Base-by-base conservation (phyloP, 2,888 invertebrate genomes). In the Zeuzera pyrina region DNA sequence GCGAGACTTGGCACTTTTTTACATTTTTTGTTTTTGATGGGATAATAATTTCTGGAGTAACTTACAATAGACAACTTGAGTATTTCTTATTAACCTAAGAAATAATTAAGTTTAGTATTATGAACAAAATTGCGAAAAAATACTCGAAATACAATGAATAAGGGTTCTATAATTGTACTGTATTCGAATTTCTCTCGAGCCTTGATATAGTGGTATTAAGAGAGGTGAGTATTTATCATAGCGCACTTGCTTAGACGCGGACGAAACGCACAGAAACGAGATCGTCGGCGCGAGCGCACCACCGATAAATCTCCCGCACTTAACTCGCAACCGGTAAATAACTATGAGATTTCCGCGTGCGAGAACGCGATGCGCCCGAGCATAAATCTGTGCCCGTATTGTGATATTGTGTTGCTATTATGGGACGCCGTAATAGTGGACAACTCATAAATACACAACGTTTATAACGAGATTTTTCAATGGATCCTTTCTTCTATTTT, bases 381-480 rank as follows among this genome's bases (percentile, higher is more conserved):
- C 78, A 83, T 83, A 83, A 83, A 83, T 83, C 81, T 78, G 66
- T 71, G 81, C 77, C 70, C 53, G 74, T 67, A 79, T 83, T 81
- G 83, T 83, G 83, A 81, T 81, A 81, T 81, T 83, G 83, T 79
- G 78, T 77, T 81, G 81, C 79, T 72, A 78, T 79, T 81, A 81
- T 74, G 62, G 66, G 69, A 65, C 69, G 59, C 64, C 61, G 60
- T 70, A 59, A 66, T 60, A 64, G 61, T 59, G 65, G 63, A 62
- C 64, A 67, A 71, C 70, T 59, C 72, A 74, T 78, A 78, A 78
- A 79, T 77, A 76, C 65, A 57, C 51, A 54, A 55, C 46, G 57
- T 52, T 54, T 56, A 53, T n/a, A n/a, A n/a, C n/a, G n/a, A n/a
- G n/a, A n/a, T n/a, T n/a, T n/a, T n/a, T n/a, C n/a, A n/a, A 45